A percentile compares a stretch with the other conserved stretches of the same genome.
Conservation (phyloP, 1,140 invertebrate genomes). For the Drosophila elegans region DNA sequence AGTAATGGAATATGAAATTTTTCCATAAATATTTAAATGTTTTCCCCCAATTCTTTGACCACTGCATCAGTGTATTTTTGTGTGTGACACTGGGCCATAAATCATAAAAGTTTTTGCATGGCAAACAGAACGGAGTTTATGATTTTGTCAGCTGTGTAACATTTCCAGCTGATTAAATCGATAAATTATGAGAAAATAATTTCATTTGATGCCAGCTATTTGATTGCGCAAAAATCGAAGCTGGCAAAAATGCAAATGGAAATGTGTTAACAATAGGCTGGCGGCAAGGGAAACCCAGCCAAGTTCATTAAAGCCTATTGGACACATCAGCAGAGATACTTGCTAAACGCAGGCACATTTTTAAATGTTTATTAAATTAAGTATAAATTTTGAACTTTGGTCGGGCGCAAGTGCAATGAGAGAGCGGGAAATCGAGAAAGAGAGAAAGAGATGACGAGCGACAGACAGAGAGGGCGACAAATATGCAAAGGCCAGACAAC, state of each 20-base stretch:
- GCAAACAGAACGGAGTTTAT: slow-evolving; percentile 65
- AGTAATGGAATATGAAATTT: neutral
- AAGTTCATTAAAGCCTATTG: slow-evolving; percentile 68
- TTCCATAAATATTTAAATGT: neutral
- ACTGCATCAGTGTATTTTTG: slow-evolving; percentile 23
- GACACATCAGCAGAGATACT: slow-evolving; percentile 35
- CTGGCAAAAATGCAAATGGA: slow-evolving; percentile 37
- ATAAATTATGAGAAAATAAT: slow-evolving; percentile 81
- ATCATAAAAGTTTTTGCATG: slow-evolving; percentile 56
- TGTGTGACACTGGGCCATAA: slow-evolving; percentile 34
- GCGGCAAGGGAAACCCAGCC: neutral
- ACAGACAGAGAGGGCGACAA: slow-evolving; percentile 74
- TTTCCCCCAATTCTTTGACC: slow-evolving; percentile 7
- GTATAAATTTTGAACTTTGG: slow-evolving; percentile 34
- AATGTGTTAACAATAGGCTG: slow-evolving; percentile 49
- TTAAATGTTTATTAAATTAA: slow-evolving; percentile 52
- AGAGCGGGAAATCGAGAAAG: slow-evolving; percentile 3
- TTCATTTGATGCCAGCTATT: slow-evolving; percentile 57
- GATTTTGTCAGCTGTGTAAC: slow-evolving; percentile 81
- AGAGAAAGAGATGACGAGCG: slow-evolving; percentile 13
- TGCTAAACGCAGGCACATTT: slow-evolving; percentile 32
- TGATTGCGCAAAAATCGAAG: slow-evolving; percentile 26
- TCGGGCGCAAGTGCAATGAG: slow-evolving; percentile 56
- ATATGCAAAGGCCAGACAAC: slow-evolving; percentile 77
- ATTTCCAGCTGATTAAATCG: slow-evolving; percentile 82